These are phyloP conservation scores for Aulostomus chinensis DNA, from an alignment of 2,797 vertebrate genomes.

Conservation along the genomic window DNA sequence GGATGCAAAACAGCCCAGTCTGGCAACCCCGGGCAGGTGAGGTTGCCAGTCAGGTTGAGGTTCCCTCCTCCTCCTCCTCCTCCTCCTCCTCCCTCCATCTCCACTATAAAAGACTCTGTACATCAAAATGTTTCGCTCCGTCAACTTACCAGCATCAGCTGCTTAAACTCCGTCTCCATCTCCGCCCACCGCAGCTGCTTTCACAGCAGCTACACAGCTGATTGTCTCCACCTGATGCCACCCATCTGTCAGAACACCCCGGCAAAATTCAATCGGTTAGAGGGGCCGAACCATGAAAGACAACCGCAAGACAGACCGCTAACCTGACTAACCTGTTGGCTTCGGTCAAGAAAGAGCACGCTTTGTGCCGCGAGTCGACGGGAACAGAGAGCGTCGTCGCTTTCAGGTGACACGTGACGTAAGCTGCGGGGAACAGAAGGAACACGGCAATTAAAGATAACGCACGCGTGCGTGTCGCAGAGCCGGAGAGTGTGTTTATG, in stretches of 20 bases:
- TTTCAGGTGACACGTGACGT: constrained; percentile 69
- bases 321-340: constrained; percentile 48
- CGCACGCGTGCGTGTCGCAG: too few relatives aligned
- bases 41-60: too few relatives aligned
- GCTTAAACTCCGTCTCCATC: constrained; percentile 40
- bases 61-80: too few relatives aligned
- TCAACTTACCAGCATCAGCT: constrained; percentile 46
- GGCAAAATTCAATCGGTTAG: background rate
- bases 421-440: constrained; percentile 41
- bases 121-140: background rate
- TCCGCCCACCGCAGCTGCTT: constrained; percentile 46
- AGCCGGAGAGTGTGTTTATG: background rate
- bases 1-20: too few relatives aligned
- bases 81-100: too few relatives aligned
- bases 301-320: background rate
- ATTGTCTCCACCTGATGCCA: constrained; percentile 71
- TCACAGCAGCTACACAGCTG: constrained; percentile 72
- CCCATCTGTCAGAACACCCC: constrained; percentile 61
- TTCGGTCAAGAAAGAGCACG: constrained; percentile 62
- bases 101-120: too few relatives aligned
- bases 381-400: constrained; percentile 30
- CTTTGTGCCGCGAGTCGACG: constrained; percentile 54
- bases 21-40: too few relatives aligned
- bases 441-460: too few relatives aligned
- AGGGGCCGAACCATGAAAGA: background rate